These are phyloP conservation scores for Saccostrea echinata DNA, from an alignment of 1,140 invertebrate species.

Conservation along the genomic window DNA sequence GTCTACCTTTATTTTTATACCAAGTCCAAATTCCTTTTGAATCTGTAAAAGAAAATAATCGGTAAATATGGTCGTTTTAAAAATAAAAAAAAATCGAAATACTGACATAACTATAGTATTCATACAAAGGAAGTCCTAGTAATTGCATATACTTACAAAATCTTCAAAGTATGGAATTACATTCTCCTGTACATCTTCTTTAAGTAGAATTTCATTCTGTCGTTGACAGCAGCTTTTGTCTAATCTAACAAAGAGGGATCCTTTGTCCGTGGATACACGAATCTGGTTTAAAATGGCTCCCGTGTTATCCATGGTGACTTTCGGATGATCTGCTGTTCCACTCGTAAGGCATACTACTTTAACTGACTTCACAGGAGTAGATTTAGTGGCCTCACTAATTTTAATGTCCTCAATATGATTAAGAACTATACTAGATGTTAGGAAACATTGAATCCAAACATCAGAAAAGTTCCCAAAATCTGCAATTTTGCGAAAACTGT, in stretches of 20 bases:
- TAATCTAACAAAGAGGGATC: not conserved
- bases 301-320: conserved; percentile 33
- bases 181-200: conserved; percentile 25
- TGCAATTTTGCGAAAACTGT: conserved; percentile 38
- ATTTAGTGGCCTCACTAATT: conserved; percentile 1
- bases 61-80: not conserved
- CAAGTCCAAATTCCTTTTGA: conserved; percentile 15
- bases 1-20: conserved; percentile 35
- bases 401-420: not conserved
- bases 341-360: conserved; percentile 35
- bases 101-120: too few species aligned
- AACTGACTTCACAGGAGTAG: conserved; percentile 17
- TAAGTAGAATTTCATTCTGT: conserved; percentile 25
- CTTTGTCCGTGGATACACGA: conserved; percentile 17
- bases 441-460: conserved; percentile 48
- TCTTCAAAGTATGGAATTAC: conserved; percentile 39
- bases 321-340: conserved; percentile 48
- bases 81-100: too few species aligned
- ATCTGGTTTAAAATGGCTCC: conserved; percentile 23
- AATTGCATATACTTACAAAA: conserved; percentile 42
- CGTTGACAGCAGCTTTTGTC: conserved; percentile 24
- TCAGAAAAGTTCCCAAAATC: conserved; percentile 15
- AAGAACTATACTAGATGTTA: conserved; percentile 33
- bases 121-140: not conserved
- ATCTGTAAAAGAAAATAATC: conserved; percentile 41